Percentiles rank a stretch among this genome's conserved stretches.
phyloP scores from a whole-genome alignment of 2,888 invertebrate genomes.

The Eupithecia subfuscata region DNA sequence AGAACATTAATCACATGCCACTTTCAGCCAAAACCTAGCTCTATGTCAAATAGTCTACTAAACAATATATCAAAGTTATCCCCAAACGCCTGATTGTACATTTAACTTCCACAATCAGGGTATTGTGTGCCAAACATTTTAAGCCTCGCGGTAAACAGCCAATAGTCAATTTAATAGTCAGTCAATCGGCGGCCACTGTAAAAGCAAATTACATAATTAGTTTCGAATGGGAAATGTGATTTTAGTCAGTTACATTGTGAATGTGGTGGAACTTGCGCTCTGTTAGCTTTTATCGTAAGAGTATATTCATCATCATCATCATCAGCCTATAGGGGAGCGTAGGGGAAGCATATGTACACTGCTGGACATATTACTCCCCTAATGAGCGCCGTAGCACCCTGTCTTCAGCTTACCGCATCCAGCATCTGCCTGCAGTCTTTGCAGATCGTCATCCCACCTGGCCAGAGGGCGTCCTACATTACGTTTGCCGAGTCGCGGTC shows the following conservation, averaged over 20 bases:
- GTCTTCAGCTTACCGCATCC: too few relatives aligned
- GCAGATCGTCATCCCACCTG: too few relatives aligned
- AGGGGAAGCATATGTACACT: too few relatives aligned
- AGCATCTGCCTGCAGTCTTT: too few relatives aligned
- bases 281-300: neutral
- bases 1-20: neutral
- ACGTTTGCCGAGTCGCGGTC: too few relatives aligned
- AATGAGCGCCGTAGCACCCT: too few relatives aligned
- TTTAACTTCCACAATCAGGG: slow-evolving; percentile 16
- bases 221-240: neutral
- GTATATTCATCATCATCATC: too few relatives aligned
- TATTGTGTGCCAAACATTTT: slow-evolving; percentile 24
- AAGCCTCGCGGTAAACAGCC: slow-evolving; percentile 1
- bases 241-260: neutral
- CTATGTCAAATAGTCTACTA: neutral
- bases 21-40: neutral
- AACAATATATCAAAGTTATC: slow-evolving; percentile 11
- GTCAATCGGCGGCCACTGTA: neutral
- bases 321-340: too few relatives aligned
- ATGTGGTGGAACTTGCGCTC: neutral
- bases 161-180: neutral
- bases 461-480: too few relatives aligned
- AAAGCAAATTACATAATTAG: neutral
- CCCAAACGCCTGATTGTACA: slow-evolving; percentile 15
- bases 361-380: too few relatives aligned